Conservation (phyloP, 2,888 invertebrate species). For the Lucinisca nassula region DNA sequence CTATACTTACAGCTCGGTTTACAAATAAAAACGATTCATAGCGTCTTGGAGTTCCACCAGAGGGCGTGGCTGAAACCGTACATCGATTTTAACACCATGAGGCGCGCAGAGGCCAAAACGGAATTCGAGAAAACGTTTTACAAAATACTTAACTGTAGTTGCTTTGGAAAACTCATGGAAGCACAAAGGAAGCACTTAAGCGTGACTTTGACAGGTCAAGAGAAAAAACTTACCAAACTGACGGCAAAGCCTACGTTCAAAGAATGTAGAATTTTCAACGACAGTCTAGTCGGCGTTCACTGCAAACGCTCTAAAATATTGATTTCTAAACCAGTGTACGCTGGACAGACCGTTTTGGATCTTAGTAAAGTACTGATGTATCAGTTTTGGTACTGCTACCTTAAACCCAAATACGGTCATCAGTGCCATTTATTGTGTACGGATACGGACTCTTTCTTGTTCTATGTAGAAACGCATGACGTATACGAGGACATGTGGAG, state of each 20-base stretch:
- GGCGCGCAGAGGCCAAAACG: not conserved
- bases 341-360: not conserved
- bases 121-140: too few species aligned
- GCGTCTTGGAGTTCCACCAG: not conserved
- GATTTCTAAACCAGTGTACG: not conserved
- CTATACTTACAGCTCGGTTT: too few species aligned
- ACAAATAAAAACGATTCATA: conserved; percentile 3
- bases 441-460: too few species aligned
- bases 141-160: too few species aligned
- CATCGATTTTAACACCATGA: conserved; percentile 1
- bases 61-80: conserved; percentile 6
- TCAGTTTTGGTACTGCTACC: conserved; percentile 8
- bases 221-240: not conserved
- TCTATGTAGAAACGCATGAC: conserved; percentile 1
- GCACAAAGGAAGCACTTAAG: too few species aligned
- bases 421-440: not conserved
- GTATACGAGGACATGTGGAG: conserved; percentile 3
- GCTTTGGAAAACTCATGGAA: too few species aligned
- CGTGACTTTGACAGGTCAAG: not conserved
- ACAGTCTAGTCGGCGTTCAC: not conserved
- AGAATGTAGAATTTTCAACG: too few species aligned
- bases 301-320: not conserved
- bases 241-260: too few species aligned
- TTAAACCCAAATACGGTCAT: not conserved
- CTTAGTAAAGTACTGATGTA: conserved; percentile 2